A percentile compares a stretch with the other conserved stretches of the same genome.
These are phyloP conservation scores for Cataglyphis albicans DNA, from an alignment of 2,888 invertebrate genomes.

Conservation along the genomic window DNA sequence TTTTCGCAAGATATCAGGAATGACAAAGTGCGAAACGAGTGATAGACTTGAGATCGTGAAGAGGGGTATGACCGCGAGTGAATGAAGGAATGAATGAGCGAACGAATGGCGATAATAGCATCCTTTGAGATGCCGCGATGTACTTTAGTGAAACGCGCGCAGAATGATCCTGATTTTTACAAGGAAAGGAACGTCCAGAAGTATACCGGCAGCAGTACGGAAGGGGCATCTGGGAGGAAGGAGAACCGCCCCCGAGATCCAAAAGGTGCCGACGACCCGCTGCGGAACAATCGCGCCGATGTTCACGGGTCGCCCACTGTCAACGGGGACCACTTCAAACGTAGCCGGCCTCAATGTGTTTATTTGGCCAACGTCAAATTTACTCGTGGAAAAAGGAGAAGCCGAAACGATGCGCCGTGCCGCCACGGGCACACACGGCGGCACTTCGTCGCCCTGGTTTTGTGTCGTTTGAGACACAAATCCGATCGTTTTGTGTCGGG, in stretches of 20 bases:
- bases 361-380: constrained; percentile 86
- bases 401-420: constrained; percentile 61
- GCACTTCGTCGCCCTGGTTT: constrained; percentile 56
- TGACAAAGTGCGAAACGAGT: constrained; percentile 15
- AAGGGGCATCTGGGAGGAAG: constrained; percentile 44
- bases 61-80: constrained; percentile 6
- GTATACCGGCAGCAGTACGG: constrained; percentile 41
- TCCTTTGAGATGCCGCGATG: constrained; percentile 63
- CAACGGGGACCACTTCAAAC: constrained; percentile 84
- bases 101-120: constrained; percentile 65
- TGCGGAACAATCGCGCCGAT: constrained; percentile 69
- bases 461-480: constrained; percentile 52
- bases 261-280: constrained; percentile 67
- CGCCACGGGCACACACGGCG: constrained; percentile 13
- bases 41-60: constrained; percentile 27
- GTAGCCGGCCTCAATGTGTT: constrained; percentile 84
- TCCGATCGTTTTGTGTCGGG: constrained; percentile 68
- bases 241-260: constrained; percentile 56
- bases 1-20: constrained; percentile 4
- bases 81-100: constrained; percentile 39
- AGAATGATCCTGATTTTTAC: constrained; percentile 70
- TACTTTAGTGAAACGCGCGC: constrained; percentile 36
- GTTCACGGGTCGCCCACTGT: constrained; percentile 72
- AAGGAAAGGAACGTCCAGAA: constrained; percentile 51
- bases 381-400: constrained; percentile 76